Evolutionary conservation across 2,888 invertebrate genomes (phyloP), one percentile per base, ranked within the genome.

Genomic region (Mylabris sibirica): DNA sequence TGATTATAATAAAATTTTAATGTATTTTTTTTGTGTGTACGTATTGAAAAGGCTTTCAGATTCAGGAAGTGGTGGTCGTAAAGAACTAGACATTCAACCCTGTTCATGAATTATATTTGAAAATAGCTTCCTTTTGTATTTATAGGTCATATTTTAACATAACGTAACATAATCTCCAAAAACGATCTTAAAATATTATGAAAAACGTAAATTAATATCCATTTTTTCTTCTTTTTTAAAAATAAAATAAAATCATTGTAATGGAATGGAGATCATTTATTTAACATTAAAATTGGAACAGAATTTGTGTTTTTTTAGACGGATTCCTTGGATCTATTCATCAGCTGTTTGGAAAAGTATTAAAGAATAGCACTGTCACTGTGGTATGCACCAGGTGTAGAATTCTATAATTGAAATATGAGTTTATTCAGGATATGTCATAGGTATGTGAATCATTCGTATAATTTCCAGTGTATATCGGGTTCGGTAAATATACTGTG

Each of bases 321-420:
- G 8, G 3, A 57, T 24, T 24, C 24, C 57, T 22, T 9, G 9
- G 24, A 12, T 57, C 24, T 24, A 57, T 57, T 57, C 57, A 57
- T 57, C 57, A 57, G 20, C 57, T 57, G 57, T 57, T 57, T 1
- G 20, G 24, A 57, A 57, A 49, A 49, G 17, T 20, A 49, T 49
- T 49, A 9, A 17, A 9, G 53, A 53, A 53, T 53, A 14, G 57
- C 9, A 57, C 22, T 26, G 57, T 57, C 24, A 57, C 6, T 57
- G 57, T n/a, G 57, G 57, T 26, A 57, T 57, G 57, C 57, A 57
- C 57, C 57, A 57, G 57, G 57, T 57, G 57, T 57, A 24, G 57
- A 57, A 57, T 57, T 57, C 14, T 6, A 4, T 30, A 24, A 57
- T 57, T 57, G 57, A 26, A 57, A 14, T 57, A 26, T 14, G 24